Evolutionary conservation across 2,113 vertebrate species (phyloP).

Genomic region (Oenanthe melanoleuca): DNA sequence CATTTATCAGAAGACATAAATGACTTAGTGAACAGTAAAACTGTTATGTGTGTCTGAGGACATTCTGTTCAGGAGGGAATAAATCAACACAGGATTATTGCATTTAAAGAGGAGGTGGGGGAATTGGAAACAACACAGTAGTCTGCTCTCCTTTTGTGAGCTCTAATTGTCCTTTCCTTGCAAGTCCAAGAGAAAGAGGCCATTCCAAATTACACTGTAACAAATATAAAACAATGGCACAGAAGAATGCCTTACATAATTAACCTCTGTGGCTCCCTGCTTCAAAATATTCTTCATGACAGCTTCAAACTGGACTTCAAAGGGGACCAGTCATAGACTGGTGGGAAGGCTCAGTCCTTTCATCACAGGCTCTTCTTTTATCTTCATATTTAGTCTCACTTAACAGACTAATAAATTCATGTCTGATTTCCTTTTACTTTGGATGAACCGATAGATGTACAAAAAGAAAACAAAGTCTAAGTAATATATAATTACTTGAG

Average conservation of each 20-base stretch:
- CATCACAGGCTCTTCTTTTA: neutral
- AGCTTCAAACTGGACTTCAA: neutral
- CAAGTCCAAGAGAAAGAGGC: neutral
- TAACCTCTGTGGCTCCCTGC: slow-evolving; percentile 3
- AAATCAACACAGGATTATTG: neutral
- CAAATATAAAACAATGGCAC: neutral
- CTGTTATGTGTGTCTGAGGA: neutral
- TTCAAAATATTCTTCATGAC: neutral
- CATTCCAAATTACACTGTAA: neutral
- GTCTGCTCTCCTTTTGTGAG: slow-evolving; percentile 17
- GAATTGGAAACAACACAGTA: neutral
- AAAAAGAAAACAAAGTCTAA: neutral
- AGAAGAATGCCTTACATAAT: neutral
- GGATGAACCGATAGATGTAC: neutral
- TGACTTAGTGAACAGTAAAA: neutral
- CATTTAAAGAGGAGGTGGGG: neutral
- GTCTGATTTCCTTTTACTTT: neutral
- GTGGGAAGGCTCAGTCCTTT: neutral
- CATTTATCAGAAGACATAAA: neutral
- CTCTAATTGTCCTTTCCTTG: neutral
- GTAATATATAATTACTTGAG: neutral
- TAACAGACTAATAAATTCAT: neutral
- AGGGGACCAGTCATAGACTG: neutral
- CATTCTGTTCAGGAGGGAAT: neutral
- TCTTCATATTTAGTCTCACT: neutral